Evolutionary conservation across 1,140 invertebrate genomes (phyloP).

Genomic region (Caenorhabditis brenneri): DNA sequence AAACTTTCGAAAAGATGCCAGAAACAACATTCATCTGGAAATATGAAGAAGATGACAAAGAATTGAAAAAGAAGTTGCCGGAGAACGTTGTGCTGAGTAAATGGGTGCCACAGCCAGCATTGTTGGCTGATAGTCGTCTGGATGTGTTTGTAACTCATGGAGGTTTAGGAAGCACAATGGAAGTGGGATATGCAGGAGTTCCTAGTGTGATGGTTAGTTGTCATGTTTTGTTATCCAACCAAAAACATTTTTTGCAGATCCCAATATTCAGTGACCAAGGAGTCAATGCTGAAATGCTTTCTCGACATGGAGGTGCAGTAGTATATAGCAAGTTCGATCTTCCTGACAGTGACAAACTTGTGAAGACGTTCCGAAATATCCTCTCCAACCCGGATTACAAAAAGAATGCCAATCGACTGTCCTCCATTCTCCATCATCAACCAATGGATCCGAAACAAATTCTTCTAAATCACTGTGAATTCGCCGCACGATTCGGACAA

Average conservation of each 20-base stretch:
- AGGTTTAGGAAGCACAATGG: slow-evolving; percentile 58
- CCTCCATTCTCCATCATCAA: neutral
- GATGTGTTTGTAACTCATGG: slow-evolving; percentile 61
- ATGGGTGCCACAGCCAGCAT: slow-evolving; percentile 22
- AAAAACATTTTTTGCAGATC: neutral
- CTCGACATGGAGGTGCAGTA: slow-evolving; percentile 48
- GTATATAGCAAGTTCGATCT: slow-evolving; percentile 49
- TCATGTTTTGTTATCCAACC: neutral
- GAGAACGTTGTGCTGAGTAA: neutral
- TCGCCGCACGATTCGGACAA: slow-evolving; percentile 1
- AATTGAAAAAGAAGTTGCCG: neutral
- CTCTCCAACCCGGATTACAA: neutral
- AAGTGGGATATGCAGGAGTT: slow-evolving; percentile 57
- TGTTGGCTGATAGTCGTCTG: slow-evolving; percentile 58
- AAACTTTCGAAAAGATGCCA: neutral
- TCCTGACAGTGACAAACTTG: neutral
- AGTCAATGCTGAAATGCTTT: slow-evolving; percentile 50
- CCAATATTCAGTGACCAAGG: slow-evolving; percentile 62
- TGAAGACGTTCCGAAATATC: neutral
- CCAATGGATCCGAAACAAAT: neutral
- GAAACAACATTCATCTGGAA: slow-evolving; percentile 15
- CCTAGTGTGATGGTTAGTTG: slow-evolving; percentile 56
- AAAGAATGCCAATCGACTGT: neutral
- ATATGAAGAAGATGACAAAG: slow-evolving; percentile 20
- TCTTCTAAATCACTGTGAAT: slow-evolving; percentile 3